phyloP scores from a whole-genome alignment of 2,888 invertebrate species.

The Stenodera caucasica region DNA sequence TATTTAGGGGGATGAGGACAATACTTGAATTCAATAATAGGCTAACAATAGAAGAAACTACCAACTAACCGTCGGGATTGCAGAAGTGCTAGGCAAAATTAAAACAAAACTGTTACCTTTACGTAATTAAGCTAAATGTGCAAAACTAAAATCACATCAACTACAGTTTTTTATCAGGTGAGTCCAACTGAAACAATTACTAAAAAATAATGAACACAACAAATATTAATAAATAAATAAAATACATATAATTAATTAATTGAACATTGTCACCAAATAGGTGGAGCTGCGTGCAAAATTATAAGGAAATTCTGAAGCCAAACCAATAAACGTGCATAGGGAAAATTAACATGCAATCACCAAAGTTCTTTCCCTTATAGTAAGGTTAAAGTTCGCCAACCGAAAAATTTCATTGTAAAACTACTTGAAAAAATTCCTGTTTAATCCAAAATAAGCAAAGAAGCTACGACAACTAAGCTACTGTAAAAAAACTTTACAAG shows the following conservation, averaged over 20 bases:
- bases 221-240: too few relatives aligned
- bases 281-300: conserved; percentile 13
- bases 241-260: too few relatives aligned
- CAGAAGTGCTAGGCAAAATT: conserved; percentile 33
- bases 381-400: conserved; percentile 55
- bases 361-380: conserved; percentile 57
- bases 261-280: background rate
- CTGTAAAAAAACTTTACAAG: conserved; percentile 43
- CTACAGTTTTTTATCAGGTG: conserved; percentile 49
- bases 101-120: conserved; percentile 45
- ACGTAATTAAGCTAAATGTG: conserved; percentile 45
- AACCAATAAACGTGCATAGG: background rate
- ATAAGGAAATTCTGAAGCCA: background rate
- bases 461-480: conserved; percentile 42
- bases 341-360: conserved; percentile 30
- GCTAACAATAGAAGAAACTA: background rate
- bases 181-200: conserved; percentile 53
- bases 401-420: conserved; percentile 45
- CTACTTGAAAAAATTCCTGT: conserved; percentile 43
- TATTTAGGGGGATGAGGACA: too few relatives aligned
- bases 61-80: conserved; percentile 13
- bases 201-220: conserved; percentile 37
- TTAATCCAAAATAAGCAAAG: conserved; percentile 47
- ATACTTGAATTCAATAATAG: background rate
- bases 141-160: conserved; percentile 48